Evolutionary conservation across 2,888 invertebrate species (phyloP).

Genomic region (Galeruca laticollis): DNA sequence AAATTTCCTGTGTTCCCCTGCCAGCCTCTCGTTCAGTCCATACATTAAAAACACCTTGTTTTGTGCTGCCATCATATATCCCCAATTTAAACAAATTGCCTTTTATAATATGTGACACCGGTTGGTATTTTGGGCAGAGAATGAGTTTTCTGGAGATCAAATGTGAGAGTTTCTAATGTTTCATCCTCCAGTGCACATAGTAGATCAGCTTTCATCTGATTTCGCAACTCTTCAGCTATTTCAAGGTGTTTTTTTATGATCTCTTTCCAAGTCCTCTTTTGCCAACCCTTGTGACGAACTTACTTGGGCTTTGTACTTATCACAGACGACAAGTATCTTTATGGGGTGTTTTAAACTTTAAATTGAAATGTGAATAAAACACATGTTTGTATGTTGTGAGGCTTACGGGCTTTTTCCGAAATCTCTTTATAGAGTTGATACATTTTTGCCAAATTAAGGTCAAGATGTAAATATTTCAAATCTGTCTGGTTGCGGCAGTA

Average conservation of each 20-base stretch:
- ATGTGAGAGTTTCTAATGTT: conserved; percentile 27
- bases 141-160: conserved; percentile 47
- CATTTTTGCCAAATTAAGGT: conserved; percentile 19
- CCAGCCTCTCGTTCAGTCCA: too few relatives aligned
- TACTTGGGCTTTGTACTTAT: conserved; percentile 13
- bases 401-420: conserved; percentile 3
- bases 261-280: conserved; percentile 19
- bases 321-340: conserved; percentile 25
- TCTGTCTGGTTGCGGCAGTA: conserved; percentile 23
- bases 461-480: conserved; percentile 19
- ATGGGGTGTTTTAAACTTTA: conserved; percentile 24
- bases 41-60: conserved; percentile 43
- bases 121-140: conserved; percentile 48
- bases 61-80: conserved; percentile 47
- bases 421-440: conserved; percentile 15
- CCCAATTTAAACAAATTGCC: conserved; percentile 49
- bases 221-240: conserved; percentile 22
- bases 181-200: conserved; percentile 20
- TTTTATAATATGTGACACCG: conserved; percentile 49
- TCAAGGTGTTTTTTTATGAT: conserved; percentile 30
- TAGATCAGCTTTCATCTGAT: conserved; percentile 31
- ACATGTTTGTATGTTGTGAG: conserved; percentile 17
- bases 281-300: conserved; percentile 2
- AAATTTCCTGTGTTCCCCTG: conserved; percentile 31
- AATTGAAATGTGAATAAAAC: conserved; percentile 22